Evolutionary conservation across 2,113 vertebrate species (phyloP).

Genomic region (Hypanus sabinus): DNA sequence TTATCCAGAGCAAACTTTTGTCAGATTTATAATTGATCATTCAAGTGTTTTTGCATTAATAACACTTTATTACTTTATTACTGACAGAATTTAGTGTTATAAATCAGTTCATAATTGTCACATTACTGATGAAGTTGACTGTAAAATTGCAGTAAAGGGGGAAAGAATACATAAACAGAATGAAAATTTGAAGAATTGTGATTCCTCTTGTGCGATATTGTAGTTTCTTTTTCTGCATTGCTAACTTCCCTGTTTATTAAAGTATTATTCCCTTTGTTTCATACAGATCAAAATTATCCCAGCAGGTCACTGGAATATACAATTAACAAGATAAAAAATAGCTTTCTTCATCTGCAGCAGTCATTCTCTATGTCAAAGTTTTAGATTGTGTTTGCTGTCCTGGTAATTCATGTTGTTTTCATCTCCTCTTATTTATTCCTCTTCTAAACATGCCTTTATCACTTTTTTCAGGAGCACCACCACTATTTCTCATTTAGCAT

Average conservation of each 20-base stretch:
- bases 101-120: not conserved
- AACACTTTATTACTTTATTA: not conserved
- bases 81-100: not conserved
- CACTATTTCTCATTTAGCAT: no score
- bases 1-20: not conserved
- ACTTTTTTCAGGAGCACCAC: no score
- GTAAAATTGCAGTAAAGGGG: not conserved
- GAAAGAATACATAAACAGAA: not conserved
- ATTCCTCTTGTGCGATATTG: not conserved
- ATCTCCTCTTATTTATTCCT: no score
- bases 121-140: not conserved
- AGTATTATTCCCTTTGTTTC: not conserved
- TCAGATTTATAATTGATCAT: not conserved
- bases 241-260: not conserved
- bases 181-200: not conserved
- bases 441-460: no score
- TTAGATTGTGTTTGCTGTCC: no score
- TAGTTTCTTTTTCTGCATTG: not conserved
- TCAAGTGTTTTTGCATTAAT: slow-evolving; percentile 11
- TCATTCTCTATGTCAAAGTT: no score
- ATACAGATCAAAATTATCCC: not conserved
- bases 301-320: no score
- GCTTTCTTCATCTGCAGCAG: no score
- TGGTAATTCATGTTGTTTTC: no score
- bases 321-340: no score